These are phyloP conservation scores for Andrena trimmerana DNA, from an alignment of 2,888 invertebrate species.

Conservation along the genomic window DNA sequence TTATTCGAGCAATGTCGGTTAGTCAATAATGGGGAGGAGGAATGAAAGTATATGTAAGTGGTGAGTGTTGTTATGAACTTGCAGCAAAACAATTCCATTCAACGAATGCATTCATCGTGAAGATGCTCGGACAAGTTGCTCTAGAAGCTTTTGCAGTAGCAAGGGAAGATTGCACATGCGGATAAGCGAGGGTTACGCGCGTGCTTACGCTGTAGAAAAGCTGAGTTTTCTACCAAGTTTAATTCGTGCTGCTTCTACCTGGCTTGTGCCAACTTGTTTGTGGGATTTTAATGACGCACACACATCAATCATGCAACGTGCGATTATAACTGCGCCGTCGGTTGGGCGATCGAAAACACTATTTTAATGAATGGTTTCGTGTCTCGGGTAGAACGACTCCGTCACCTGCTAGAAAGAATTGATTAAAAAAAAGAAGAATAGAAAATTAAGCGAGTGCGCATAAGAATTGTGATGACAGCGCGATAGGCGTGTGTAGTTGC, in stretches of 20 bases:
- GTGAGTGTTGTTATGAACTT: no score
- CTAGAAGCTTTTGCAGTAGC: slow-evolving; percentile 13
- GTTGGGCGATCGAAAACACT: not conserved
- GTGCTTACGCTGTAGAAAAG: no score
- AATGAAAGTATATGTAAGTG: not conserved
- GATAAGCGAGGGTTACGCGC: not conserved
- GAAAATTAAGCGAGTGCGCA: slow-evolving; percentile 39
- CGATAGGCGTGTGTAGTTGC: slow-evolving; percentile 39
- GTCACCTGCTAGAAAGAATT: slow-evolving; percentile 73
- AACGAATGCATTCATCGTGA: not conserved
- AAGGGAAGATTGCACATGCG: not conserved
- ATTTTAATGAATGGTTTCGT: not conserved
- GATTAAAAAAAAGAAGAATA: slow-evolving; percentile 62
- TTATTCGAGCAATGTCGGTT: not conserved
- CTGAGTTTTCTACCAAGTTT: no score
- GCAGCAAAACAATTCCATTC: no score
- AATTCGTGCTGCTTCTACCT: no score
- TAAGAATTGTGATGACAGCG: slow-evolving; percentile 48
- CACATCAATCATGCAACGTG: no score
- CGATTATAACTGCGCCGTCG: no score
- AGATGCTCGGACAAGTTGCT: not conserved
- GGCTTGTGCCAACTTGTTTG: no score
- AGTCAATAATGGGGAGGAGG: not conserved
- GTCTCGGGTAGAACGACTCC: slow-evolving; percentile 55
- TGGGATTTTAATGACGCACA: no score